Evolutionary conservation across 2,113 vertebrate species (phyloP), one percentile per base, ranked within the genome.

Genomic region (Lophochroa leadbeateri): DNA sequence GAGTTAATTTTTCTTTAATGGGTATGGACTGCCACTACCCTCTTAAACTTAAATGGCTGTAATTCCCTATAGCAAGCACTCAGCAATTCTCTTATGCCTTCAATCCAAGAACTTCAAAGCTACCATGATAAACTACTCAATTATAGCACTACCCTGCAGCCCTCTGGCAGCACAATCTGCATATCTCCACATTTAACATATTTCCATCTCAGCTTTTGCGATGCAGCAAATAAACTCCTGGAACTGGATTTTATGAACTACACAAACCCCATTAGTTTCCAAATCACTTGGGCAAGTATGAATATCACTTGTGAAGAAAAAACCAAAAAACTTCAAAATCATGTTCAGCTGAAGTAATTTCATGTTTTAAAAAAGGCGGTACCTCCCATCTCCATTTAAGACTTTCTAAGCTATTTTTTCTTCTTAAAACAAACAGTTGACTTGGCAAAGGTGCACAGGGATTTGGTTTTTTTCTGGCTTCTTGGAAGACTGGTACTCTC

Each of bases 121-220:
- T 55, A 17, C 86, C 55, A n/a, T 64, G 92, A 96, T 92, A 92
- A 95, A 91, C 86, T 68, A 75, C 39, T 91, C 77, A 64, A 46
- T 96, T 96, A 84, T 64, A 92, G 90, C 80, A 47, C 61, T 68
- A 57, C 47, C 70, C 91, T 50, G 21, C 81, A 92, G 82, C 83
- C 86, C 96, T 94, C 93, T 95, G 95, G 94, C 96, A 97, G 89
- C 91, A 95, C 83, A 96, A 96, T 95, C 94, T 94, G 95, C 91
- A 64, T 95, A 97, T 96, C 94, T 95, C 86, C 80, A 75, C 29
- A 94, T 82, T 96, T 85, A 92, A 91, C 76, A 25, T 88, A 75
- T 94, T 96, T 90, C 76, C 95, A 77, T 86, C 58, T 94, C 53
- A 49, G 69, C 67, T 96, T 95, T 44, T 86, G 92, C 83, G 92